Base-by-base conservation (phyloP, 2,888 invertebrate species). In the Catocala fraxini region DNA sequence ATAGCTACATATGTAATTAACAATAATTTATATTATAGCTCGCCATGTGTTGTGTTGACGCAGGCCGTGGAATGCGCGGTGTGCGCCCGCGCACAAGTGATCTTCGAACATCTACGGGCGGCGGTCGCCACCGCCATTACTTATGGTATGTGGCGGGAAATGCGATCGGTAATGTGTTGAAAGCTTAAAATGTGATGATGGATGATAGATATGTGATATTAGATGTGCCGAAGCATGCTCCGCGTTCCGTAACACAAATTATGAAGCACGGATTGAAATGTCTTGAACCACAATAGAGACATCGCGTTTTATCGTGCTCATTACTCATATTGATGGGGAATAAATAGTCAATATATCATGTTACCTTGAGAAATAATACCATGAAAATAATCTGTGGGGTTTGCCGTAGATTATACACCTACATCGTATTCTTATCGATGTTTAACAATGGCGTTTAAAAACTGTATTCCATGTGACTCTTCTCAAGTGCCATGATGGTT, bases 131-230 rank as follows among this genome's bases (percentile, higher is more conserved):
- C 69, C 80, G 66, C 77, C 81, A 86, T 86, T 86, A 86, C 78
- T 54, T 52, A 68, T 68, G 83, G 87, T 80, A 86, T 86, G 86
- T 75, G 86, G 80, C 86, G 82, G 83, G 82, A 83, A 83, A 82
- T 79, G 79, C 74, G 75, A 75, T 75, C 80, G 76, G 77, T 80
- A 84, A 87, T 85, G 83, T 79, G 82, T 83, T 81, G 80, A 83
- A 79, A 84, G 76, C 79, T 75, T 77, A 74, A 79, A 80, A 81
- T 77, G 75, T 79, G 68, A 73, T 80, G 79, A 81, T 80, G 70
- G 71, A 81, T 77, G 76, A 68, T 70, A 59, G 57, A 60, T 51
- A 59, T 58, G 65, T 61, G 65, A 73, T 75, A 68, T 73, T 68
- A 63, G 65, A 61, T 57, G 49, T 53, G 25, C 42, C 46, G 42